Evolutionary conservation across 2,113 vertebrate species (phyloP).

Genomic region (Lanius collurio): DNA sequence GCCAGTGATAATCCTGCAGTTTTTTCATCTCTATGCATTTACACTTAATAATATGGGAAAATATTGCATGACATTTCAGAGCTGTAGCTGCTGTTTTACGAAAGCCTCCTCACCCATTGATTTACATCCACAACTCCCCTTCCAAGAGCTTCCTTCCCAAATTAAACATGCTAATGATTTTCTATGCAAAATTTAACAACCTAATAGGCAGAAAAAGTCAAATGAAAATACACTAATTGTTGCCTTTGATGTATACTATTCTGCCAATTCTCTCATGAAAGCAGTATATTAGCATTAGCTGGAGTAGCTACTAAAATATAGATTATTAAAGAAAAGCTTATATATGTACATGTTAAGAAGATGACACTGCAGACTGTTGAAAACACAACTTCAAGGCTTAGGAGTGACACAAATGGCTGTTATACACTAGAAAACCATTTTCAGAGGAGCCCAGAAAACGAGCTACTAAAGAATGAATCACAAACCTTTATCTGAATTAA

Average conservation of each 20-base stretch:
- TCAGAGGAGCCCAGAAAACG: background rate
- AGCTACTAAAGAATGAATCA: background rate
- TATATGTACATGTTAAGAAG: background rate
- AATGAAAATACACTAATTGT: slow-evolving; percentile 50
- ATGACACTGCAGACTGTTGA: background rate
- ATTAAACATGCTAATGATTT: slow-evolving; percentile 60
- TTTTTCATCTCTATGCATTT: background rate
- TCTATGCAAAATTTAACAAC: slow-evolving; percentile 67
- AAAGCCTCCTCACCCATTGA: slow-evolving; percentile 8
- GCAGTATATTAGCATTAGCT: slow-evolving; percentile 29
- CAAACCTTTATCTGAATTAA: slow-evolving; percentile 7
- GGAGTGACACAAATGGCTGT: background rate
- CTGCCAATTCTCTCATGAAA: slow-evolving; percentile 50
- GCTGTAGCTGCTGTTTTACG: background rate
- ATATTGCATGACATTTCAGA: background rate
- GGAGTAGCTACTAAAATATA: slow-evolving; percentile 5
- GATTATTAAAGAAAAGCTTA: slow-evolving; percentile 12
- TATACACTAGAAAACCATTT: background rate
- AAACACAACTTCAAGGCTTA: background rate
- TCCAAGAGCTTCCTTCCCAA: slow-evolving; percentile 38
- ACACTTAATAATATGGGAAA: background rate
- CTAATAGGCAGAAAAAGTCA: slow-evolving; percentile 41
- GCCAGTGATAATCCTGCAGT: background rate
- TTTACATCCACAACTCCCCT: slow-evolving; percentile 31
- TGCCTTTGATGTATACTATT: slow-evolving; percentile 48